Base-by-base conservation (phyloP, 1,140 invertebrate genomes). In the Littorina saxatilis region DNA sequence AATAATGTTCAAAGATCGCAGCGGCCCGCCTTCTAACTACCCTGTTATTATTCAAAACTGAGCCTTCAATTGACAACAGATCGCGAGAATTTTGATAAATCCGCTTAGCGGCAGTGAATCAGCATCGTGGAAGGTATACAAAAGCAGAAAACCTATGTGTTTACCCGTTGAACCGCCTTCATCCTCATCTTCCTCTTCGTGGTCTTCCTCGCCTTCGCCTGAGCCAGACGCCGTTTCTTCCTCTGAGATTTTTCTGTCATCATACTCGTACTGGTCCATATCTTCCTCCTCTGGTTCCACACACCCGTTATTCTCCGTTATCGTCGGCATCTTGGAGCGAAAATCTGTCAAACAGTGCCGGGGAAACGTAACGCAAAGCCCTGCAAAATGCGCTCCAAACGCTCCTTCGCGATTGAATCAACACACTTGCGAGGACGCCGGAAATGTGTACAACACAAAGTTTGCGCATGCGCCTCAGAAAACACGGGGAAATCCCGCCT, bases 181-280 rank as follows among this genome's bases (percentile, higher is more conserved):
- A 78, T 79, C 76, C 47, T 82, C 77, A 68, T 84, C 76, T n/a
- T n/a, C n/a, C 52, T 79, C 77, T 32, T 78, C 29, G 29, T 79
- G 79, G 40, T 80, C 68, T 82, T 83, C 80, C n/a, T 83, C 94
- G 83, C 93, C 92, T 87, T 94, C 94, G 17, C 85, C 93, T 90
- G 78, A 93, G 89, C 83, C 91, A 82, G 86, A 86, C 32, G 89
- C 89, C 23, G 88, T 86, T 17, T 91, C 91, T 70, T 92, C 90
- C 50, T 91, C 90, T 32, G 88, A 92, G 50, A 90, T 92, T 89
- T 93, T 93, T 74, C 93, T 92, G 55, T 92, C 92, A 40, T 93
- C 92, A 35, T 87, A 88, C 0, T 92, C 92, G 74, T 93, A 93
- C 35, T 93, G 93, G 27, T 94, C 93, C 91, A 93, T 92, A 78